A percentile compares a stretch with the other conserved stretches of the same genome.
Conservation (phyloP, 30 jellyfish, hydroid and myxozoan genomes). For the Phacellophora camtschatica region DNA sequence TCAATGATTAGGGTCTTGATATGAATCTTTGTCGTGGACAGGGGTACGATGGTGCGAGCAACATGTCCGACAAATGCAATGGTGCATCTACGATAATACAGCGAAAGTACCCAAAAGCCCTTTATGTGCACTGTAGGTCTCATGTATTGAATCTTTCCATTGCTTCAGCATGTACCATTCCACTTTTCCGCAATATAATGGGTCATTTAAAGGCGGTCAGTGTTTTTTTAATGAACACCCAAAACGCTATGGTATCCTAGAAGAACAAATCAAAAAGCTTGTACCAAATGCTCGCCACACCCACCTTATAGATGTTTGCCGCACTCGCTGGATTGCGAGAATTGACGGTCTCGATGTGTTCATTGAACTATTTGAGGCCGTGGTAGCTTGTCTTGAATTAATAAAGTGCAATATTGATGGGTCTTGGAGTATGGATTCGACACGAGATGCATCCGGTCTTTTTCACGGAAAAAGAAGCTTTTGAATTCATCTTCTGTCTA, state of each 20-base stretch:
- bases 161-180: conserved; percentile 24
- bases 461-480: background rate
- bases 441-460: conserved; percentile 9
- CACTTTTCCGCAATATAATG: background rate
- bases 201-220: background rate
- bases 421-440: background rate
- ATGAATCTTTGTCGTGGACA: conserved; percentile 6
- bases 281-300: background rate
- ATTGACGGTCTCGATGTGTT: conserved; percentile 7
- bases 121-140: conserved; percentile 34
- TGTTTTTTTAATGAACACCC: conserved; percentile 7
- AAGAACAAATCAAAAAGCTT: background rate
- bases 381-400: background rate
- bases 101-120: conserved; percentile 23
- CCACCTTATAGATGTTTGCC: conserved; percentile 9
- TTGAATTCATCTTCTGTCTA: conserved; percentile 21
- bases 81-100: conserved; percentile 24
- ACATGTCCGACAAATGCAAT: conserved; percentile 25
- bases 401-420: background rate
- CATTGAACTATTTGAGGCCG: background rate
- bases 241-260: background rate
- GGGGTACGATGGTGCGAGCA: conserved; percentile 52
- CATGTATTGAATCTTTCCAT: conserved; percentile 34
- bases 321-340: conserved; percentile 27
- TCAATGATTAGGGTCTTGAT: conserved; percentile 3